Evolutionary conservation across 2,113 vertebrate genomes (phyloP).

Genomic region (Uropsilus gracilis): DNA sequence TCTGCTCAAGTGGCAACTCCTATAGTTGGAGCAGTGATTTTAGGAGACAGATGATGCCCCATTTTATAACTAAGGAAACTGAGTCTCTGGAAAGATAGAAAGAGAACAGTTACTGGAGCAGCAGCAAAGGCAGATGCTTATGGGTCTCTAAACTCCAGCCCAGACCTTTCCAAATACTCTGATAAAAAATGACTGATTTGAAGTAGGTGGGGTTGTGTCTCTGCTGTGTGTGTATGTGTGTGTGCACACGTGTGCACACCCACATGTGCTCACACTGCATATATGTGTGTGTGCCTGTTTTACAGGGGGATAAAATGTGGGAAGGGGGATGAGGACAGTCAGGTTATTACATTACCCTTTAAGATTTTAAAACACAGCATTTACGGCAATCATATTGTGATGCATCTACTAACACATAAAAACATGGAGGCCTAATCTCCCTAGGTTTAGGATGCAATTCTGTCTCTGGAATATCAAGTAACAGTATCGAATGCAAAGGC

Average conservation of each 20-base stretch:
- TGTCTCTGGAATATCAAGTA: slow-evolving; percentile 53
- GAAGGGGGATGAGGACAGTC: background rate
- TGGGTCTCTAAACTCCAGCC: background rate
- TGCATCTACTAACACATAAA: slow-evolving; percentile 44
- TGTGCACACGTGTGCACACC: background rate
- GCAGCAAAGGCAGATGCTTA: background rate
- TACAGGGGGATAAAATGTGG: background rate
- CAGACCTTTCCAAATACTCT: background rate
- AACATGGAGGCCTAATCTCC: slow-evolving; percentile 46
- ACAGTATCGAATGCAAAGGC: background rate
- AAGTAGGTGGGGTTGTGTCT: background rate
- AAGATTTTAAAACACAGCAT: slow-evolving; percentile 16
- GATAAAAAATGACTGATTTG: background rate
- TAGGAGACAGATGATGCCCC: background rate
- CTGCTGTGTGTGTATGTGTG: background rate
- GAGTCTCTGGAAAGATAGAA: background rate
- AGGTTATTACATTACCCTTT: slow-evolving; percentile 38
- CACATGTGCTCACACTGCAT: background rate
- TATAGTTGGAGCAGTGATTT: background rate
- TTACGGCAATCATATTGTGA: slow-evolving; percentile 52
- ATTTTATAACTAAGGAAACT: background rate
- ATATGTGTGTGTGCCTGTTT: background rate
- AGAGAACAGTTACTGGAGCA: background rate
- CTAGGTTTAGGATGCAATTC: slow-evolving; percentile 53
- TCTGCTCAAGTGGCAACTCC: background rate